Conservation (phyloP, 2,113 vertebrate genomes). For the human region GRCh38 chr9:2335001-2335500, state of each 20-base stretch:
- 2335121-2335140: background rate
- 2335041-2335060: background rate
- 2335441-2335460: background rate
- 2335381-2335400: background rate
- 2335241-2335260: background rate
- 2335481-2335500: constrained; percentile 61
- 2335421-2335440: constrained; percentile 23
- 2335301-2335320: background rate
- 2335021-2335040: too few relatives aligned
- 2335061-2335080: background rate
- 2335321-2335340: constrained; percentile 44
- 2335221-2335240: background rate
- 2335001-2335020: background rate
- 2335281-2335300: background rate
- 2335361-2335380: background rate
- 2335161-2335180: background rate
- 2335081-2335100: background rate
- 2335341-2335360: background rate
- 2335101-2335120: background rate
- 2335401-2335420: background rate
- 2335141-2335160: background rate
- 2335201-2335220: background rate
- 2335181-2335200: background rate
- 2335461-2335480: constrained; percentile 26
- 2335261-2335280: background rate